Evolutionary conservation across 1,140 invertebrate genomes (phyloP).

Genomic region (Diachasmimorpha longicaudata): DNA sequence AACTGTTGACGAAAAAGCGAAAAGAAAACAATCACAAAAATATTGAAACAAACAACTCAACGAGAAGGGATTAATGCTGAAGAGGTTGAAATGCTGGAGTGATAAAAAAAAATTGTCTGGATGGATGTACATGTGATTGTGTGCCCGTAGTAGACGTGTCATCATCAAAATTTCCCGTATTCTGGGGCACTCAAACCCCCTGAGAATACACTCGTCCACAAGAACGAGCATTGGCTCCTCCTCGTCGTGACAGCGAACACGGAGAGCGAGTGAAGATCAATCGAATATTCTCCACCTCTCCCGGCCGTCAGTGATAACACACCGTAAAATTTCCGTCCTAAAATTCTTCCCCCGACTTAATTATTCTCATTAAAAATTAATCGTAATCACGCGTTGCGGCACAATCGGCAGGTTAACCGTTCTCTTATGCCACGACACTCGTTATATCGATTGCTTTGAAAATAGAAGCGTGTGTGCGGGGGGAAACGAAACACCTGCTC

Average conservation of each 20-base stretch:
- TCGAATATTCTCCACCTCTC: neutral
- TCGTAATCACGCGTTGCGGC: neutral
- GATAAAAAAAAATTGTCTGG: neutral
- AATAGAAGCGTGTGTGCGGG: constrained; percentile 33
- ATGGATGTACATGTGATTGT: neutral
- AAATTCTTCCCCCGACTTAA: neutral
- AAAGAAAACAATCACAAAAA: neutral
- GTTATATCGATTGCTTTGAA: constrained; percentile 37
- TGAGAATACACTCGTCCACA: too few relatives aligned
- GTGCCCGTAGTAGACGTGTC: neutral
- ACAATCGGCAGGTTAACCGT: neutral
- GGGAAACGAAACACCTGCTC: constrained; percentile 33
- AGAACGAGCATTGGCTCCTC: neutral
- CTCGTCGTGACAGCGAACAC: neutral
- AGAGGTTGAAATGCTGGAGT: neutral
- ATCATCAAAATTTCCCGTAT: neutral
- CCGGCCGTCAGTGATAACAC: neutral
- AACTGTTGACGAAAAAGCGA: too few relatives aligned
- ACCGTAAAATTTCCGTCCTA: neutral
- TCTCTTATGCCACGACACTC: neutral
- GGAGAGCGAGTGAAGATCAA: neutral
- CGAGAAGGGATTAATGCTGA: neutral
- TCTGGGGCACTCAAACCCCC: too few relatives aligned
- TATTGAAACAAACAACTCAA: neutral
- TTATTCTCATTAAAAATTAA: neutral